phyloP scores from a whole-genome alignment of 2,888 invertebrate species.

The Mechanitis mazaeus region DNA sequence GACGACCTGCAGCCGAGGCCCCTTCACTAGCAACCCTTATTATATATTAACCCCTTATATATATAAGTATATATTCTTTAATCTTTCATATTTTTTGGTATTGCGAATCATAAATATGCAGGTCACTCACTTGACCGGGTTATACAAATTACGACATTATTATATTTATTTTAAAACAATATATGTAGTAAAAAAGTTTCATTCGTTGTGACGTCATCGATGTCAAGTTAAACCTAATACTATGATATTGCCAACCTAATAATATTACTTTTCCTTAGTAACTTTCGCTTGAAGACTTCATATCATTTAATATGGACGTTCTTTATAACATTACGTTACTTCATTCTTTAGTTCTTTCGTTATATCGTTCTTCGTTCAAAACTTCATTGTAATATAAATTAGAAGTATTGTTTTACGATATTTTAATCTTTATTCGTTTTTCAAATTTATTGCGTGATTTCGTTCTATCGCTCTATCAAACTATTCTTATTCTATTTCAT shows the following conservation, averaged over 20 bases:
- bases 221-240: not conserved
- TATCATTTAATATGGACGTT: not conserved
- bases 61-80: no score
- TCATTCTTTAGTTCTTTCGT: no score
- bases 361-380: no score
- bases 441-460: slow-evolving; percentile 19
- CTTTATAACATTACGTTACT: not conserved
- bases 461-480: not conserved
- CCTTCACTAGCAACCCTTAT: slow-evolving; percentile 32
- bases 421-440: slow-evolving; percentile 20
- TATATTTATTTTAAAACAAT: no score
- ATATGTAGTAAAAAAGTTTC: no score
- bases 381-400: no score
- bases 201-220: no score
- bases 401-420: no score
- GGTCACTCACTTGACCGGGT: slow-evolving; percentile 27
- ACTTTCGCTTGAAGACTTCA: slow-evolving; percentile 38
- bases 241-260: not conserved
- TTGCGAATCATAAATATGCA: slow-evolving; percentile 13
- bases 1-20: slow-evolving; percentile 64
- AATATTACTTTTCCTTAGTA: slow-evolving; percentile 34
- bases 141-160: slow-evolving; percentile 18
- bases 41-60: not conserved
- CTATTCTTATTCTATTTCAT: no score
- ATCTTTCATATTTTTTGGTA: no score